phyloP scores from a whole-genome alignment of 2,888 invertebrate species.

The Eulithis prunata region DNA sequence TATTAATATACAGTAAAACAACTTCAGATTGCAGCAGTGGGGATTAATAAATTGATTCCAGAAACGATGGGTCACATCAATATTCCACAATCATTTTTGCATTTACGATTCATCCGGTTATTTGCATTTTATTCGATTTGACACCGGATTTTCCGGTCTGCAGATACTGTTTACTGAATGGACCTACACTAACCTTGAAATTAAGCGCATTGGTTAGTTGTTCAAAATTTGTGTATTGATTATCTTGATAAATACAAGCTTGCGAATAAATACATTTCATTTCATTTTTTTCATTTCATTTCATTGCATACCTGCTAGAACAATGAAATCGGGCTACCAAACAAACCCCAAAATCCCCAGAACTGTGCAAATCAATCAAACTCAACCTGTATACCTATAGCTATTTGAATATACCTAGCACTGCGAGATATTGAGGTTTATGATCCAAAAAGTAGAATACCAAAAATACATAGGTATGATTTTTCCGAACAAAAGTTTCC shows the following conservation, averaged over 20 bases:
- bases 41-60: constrained; percentile 14
- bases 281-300: too few relatives aligned
- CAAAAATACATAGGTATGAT: background rate
- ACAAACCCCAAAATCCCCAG: too few relatives aligned
- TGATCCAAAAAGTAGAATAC: background rate
- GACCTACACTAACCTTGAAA: background rate
- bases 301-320: background rate
- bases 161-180: constrained; percentile 35
- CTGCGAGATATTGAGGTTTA: background rate
- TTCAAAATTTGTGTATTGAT: background rate
- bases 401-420: too few relatives aligned
- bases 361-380: too few relatives aligned
- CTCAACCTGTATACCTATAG: too few relatives aligned
- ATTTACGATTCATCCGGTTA: constrained; percentile 38
- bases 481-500: constrained; percentile 16
- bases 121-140: constrained; percentile 50
- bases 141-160: constrained; percentile 30
- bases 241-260: too few relatives aligned
- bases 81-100: constrained; percentile 47
- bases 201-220: too few relatives aligned
- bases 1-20: background rate
- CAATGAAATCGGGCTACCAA: background rate
- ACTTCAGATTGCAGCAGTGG: background rate
- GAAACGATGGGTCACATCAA: constrained; percentile 42
- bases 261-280: too few relatives aligned